Base-by-base conservation (phyloP, 1,140 invertebrate species). In the Phymorhynchus buccinoides region DNA sequence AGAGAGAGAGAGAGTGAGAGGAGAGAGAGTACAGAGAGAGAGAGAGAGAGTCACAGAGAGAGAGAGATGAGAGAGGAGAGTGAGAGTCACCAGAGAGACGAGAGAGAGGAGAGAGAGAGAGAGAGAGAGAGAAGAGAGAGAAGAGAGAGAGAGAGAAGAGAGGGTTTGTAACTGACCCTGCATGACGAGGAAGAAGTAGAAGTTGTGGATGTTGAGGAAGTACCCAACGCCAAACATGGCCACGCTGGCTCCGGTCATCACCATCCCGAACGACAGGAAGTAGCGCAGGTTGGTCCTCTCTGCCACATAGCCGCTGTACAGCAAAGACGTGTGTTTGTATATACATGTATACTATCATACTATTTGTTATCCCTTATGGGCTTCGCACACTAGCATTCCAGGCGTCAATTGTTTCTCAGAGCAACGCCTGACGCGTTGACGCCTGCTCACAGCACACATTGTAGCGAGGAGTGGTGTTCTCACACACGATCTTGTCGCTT, bases 161-260 rank as follows among this genome's bases (percentile, higher is more conserved):
- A n/a, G n/a, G n/a, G n/a, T n/a, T n/a, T n/a, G n/a, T n/a, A n/a
- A n/a, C n/a, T n/a, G n/a, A n/a, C n/a, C n/a, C n/a, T n/a, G 30
- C 16, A 66, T 18, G 16, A n/a, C 30, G 30, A 66, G 16, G 16
- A 66, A 18, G 30, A n/a, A 66, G 30, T 18, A 16, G 30, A n/a
- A n/a, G n/a, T n/a, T n/a, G n/a, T n/a, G n/a, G n/a, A n/a, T n/a
- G n/a, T n/a, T n/a, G n/a, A n/a, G n/a, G n/a, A n/a, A n/a, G n/a
- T n/a, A n/a, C n/a, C 96, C 98, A 27, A 98, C 94, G 30, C 98
- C 98, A 94, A 99, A 98, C 52, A 97, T 92, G 91, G 97, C 97
- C 87, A 96, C 97, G 87, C 97, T 96, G 22, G 97, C 93, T 32
- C 97, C 97, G 16, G 97, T 98, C 3, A 96, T 92, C 39, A 99